Conservation (phyloP, 2,797 vertebrate genomes). For the Dendrocincla fuliginosa region DNA sequence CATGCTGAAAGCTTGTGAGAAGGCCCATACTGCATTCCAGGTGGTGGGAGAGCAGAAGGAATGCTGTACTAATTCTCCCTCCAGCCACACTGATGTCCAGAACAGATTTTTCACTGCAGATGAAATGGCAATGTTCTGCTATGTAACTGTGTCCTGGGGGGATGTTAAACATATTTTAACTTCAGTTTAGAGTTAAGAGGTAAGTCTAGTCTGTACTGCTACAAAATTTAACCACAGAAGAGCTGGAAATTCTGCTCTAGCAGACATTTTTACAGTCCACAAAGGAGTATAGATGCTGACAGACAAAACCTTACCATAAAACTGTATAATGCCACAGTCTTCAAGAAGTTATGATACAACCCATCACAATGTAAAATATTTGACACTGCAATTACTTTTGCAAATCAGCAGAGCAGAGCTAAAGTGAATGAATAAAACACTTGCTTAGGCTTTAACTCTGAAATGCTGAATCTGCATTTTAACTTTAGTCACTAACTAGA, state of each 20-base stretch:
- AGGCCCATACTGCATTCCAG: constrained; percentile 36
- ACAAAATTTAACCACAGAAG: constrained; percentile 29
- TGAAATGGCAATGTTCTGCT: neutral
- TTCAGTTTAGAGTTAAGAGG: neutral
- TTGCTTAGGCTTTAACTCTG: neutral
- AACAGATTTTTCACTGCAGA: constrained; percentile 3
- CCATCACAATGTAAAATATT: neutral
- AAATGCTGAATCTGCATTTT: constrained; percentile 12
- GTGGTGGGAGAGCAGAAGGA: constrained; percentile 44
- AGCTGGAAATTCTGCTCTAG: constrained; percentile 16
- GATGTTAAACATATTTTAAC: neutral
- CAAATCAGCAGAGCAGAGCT: neutral
- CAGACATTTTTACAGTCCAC: neutral
- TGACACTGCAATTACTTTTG: constrained; percentile 1
- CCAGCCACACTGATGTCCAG: constrained; percentile 34
- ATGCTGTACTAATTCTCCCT: constrained; percentile 45
- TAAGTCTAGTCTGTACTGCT: neutral
- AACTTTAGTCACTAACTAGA: neutral
- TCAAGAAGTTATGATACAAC: neutral
- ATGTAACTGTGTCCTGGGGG: constrained; percentile 28
- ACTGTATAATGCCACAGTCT: neutral
- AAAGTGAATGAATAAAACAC: neutral
- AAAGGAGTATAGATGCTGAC: neutral
- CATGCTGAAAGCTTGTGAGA: constrained; percentile 18
- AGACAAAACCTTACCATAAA: neutral